Evolutionary conservation across 2,113 vertebrate genomes (phyloP), one percentile per base, ranked within the genome.

Genomic region (Piprites chloris): DNA sequence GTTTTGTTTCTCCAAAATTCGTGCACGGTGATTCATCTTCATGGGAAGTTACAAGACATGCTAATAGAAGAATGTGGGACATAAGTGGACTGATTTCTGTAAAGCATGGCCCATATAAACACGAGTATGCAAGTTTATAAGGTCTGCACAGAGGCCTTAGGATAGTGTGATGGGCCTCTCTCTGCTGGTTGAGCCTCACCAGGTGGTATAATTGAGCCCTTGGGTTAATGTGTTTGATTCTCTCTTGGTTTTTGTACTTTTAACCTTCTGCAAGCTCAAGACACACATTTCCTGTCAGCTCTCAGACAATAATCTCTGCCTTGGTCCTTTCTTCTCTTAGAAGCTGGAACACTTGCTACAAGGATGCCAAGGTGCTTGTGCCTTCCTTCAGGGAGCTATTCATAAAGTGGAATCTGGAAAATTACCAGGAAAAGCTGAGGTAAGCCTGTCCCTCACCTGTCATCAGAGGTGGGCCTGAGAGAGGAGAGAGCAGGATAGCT

Each of bases 271-370:
- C 42, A 72, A 93, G 14, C 33, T 85, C 41, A 58, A 63, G 69
- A 88, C 32, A 44, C 24, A 22, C 5, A 35, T 52, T 84, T 74
- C 9, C 47, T 85, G 14, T 65, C 44, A 84, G 33, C 56, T 0
- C 0, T 32, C 17, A 59, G 72, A 76, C 35, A 12, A 3, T 91
- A 52, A 93, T 14, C 22, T 78, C 46, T 69, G 19, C 66, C 33
- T 75, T 66, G 33, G 10, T 93, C 19, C 72, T 94, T 91, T 91
- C 18, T 52, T 69, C 42, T 87, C 90, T 46, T 91, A 99, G 99
- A 98, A 98, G 56, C 95, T 99, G 95, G 99, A 99, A 96, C 98
- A 98, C 88, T 95, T 99, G 84, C 97, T 97, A 58, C 97, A 93
- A 78, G 98, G 97, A 88, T 99, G 99, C 92, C 96, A 97, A 4